phyloP scores from a whole-genome alignment of 2,888 invertebrate species.

The Blastobasis adustella region DNA sequence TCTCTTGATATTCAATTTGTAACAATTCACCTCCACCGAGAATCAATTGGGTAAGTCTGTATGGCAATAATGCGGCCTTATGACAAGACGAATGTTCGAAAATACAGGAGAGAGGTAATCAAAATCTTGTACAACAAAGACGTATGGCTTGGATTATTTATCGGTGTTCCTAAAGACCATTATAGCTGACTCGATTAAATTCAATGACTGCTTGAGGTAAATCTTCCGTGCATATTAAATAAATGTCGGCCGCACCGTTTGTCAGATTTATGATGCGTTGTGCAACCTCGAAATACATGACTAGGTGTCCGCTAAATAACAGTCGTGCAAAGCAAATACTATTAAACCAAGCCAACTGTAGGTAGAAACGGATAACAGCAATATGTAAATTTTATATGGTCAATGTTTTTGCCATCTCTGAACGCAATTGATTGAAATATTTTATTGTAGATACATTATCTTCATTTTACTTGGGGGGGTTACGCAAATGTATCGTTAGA shows the following conservation, averaged over 20 bases:
- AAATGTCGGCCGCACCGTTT: conserved; percentile 51
- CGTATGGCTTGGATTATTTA: conserved; percentile 31
- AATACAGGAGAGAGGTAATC: conserved; percentile 14
- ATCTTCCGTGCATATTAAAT: conserved; percentile 69
- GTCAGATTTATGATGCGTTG: conserved; percentile 46
- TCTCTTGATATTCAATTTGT: conserved; percentile 12
- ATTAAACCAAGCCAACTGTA: too few relatives aligned
- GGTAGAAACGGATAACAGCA: too few relatives aligned
- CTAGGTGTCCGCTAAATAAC: neutral
- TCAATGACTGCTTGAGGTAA: conserved; percentile 63
- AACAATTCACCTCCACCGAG: conserved; percentile 1
- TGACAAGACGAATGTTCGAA: conserved; percentile 30
- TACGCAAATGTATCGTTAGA: too few relatives aligned
- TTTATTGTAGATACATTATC: too few relatives aligned
- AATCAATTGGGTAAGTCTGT: conserved; percentile 2
- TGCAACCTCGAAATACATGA: conserved; percentile 2
- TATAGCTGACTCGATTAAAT: conserved; percentile 60
- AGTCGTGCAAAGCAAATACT: too few relatives aligned
- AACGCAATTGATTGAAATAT: too few relatives aligned
- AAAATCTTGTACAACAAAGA: conserved; percentile 19
- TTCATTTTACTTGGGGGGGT: too few relatives aligned
- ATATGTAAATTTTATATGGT: too few relatives aligned
- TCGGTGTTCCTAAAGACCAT: conserved; percentile 50
- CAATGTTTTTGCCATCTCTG: too few relatives aligned
- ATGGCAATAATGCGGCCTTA: conserved; percentile 20